Evolutionary conservation across 2,888 invertebrate species (phyloP), one percentile per base, ranked within the genome.

Genomic region (Erebia aethiops): DNA sequence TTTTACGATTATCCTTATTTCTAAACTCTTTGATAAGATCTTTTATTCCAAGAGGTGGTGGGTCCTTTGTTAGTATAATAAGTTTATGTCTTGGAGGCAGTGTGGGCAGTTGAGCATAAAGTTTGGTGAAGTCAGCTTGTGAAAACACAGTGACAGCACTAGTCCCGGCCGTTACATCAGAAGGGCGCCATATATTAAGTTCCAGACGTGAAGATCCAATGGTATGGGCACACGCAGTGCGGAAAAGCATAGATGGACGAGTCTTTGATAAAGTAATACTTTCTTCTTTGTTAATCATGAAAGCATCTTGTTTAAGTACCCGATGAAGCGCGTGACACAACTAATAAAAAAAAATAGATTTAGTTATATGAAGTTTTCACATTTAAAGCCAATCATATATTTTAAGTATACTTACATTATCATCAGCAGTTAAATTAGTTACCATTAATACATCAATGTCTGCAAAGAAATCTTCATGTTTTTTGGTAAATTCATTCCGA

Each of bases 11-110:
- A 18, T 80, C 74, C 9, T 75, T 67, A 16, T 80, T 81, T 67
- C 84, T 81, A 82, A 83, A 85, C 69, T 78, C 63, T 49, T 79
- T 75, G 2, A 87, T 77, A 0, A 83, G 70, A 1, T 80, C 76
- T 71, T 78, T 83, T 4, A 84, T 64, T 21, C 80, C 82, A 52
- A 74, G 62, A 21, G 78, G 71, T 26, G 80, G 71, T 11, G 84
- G 86, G 62, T 83, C 80, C 5, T 77, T 73, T 0, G 83, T 76
- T 0, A 84, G 67, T 4, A 85, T 74, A 4, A 84, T 63, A 1
- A 84, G 71, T 63, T 77, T 81, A 54, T 82, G 82, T 67, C 73
- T 52, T 10, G 72, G 65, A 7, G 78, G 77, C 5, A 84, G 68
- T 26, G 74, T 68, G 10, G 76, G 69, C 66, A 77, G 72, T 5